Evolutionary conservation across 2,797 vertebrate genomes (phyloP), one percentile per base, ranked within the genome.

Genomic region (Tarsius wallacei): DNA sequence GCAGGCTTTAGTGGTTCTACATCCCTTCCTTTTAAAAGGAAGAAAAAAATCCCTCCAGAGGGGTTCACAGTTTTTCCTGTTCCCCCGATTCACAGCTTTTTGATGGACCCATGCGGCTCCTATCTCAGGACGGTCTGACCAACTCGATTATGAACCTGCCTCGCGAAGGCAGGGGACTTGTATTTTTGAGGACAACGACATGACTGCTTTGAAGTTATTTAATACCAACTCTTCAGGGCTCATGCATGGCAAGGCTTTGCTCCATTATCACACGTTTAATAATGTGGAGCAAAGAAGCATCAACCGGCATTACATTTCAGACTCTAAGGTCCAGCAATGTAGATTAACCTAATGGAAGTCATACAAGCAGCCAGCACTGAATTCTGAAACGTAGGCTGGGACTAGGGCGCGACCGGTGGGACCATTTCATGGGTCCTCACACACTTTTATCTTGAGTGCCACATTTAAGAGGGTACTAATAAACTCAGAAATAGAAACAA

Each of bases 1-100:
- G 84, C 64, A 98, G 71, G 96, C 97, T 97, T 98, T 97, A 93
- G 88, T 76, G 92, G 36, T 95, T 97, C 57, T 68, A 74, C 36
- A 36, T 86, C 90, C 70, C 61, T 82, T 92, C 49, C 0, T 17
- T 93, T 97, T 74, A 95, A 93, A 74, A 95, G 70, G 47, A 78
- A 94, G 85, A 76, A 82, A 97, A 95, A 97, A 95, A 47, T 89
- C 88, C 33, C 87, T 94, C 93, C 61, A 59, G 89, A 93, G 55
- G 96, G 59, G 73, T 89, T 97, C 59, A 91, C 63, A 77, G 26
- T 94, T 96, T 78, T 93, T 95, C 66, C 17, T 88, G 47, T 98
- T 96, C 68, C 85, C 97, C 93, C 90, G 77, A 87, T 28, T 53
- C 15, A 0, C 0, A 36, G 51, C 51, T 95, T 73, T 96, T 92